Conservation (phyloP, 2,797 vertebrate genomes). For the Fistularia commersonii region DNA sequence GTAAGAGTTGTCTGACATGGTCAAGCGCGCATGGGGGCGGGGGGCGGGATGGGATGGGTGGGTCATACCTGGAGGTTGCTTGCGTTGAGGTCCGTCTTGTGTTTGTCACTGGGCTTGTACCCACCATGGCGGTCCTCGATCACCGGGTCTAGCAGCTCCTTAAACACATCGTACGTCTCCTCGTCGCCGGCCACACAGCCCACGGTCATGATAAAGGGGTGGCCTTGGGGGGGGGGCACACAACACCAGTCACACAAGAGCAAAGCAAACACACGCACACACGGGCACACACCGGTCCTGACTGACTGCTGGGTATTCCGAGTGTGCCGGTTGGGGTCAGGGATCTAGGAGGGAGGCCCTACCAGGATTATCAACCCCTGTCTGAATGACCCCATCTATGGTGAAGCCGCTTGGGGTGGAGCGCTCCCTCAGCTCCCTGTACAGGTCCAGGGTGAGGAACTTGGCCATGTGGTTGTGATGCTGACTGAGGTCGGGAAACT, state of each 20-base stretch:
- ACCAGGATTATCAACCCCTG: slow-evolving; percentile 96
- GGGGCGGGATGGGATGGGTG: not conserved
- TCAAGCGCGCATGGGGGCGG: slow-evolving; percentile 27
- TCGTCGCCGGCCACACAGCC: slow-evolving; percentile 93
- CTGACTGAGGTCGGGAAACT: slow-evolving; percentile 87
- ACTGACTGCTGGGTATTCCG: too few species aligned
- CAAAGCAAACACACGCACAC: not conserved
- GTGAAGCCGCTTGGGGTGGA: slow-evolving; percentile 89
- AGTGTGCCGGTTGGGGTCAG: too few species aligned
- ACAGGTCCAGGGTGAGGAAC: slow-evolving; percentile 83
- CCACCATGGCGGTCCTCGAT: slow-evolving; percentile 92
- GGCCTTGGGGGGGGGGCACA: slow-evolving; percentile 71
- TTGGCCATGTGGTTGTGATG: slow-evolving; percentile 98
- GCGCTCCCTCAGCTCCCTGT: slow-evolving; percentile 81
- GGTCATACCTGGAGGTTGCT: slow-evolving; percentile 83
- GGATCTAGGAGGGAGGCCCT: too few species aligned
- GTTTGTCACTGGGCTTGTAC: slow-evolving; percentile 93
- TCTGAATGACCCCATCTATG: slow-evolving; percentile 93
- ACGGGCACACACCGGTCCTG: too few species aligned
- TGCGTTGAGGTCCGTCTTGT: slow-evolving; percentile 91
- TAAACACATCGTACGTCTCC: slow-evolving; percentile 89
- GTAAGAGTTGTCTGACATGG: not conserved
- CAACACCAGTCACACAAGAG: not conserved
- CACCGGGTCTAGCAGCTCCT: slow-evolving; percentile 87
- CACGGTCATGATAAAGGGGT: slow-evolving; percentile 95